Percentiles rank a stretch among this genome's conserved stretches.
Conservation (phyloP, 2,888 invertebrate genomes). For the Argyra leucocephala region DNA sequence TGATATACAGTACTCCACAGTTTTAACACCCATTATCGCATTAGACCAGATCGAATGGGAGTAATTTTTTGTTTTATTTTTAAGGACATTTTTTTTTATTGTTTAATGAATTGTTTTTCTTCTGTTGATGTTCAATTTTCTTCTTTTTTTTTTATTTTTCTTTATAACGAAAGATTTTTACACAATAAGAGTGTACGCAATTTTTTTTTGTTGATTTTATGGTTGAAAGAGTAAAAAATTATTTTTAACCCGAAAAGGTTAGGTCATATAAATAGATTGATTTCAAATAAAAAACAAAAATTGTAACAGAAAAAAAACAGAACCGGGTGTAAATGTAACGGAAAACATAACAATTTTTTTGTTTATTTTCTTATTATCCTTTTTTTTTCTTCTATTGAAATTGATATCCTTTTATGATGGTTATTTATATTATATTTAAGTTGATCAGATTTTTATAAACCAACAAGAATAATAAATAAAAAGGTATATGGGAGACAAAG, state of each 20-base stretch:
- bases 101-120: neutral
- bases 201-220: conserved; percentile 2
- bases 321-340: too few relatives aligned
- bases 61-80: neutral
- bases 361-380: neutral
- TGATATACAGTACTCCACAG: too few relatives aligned
- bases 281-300: too few relatives aligned
- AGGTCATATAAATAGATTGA: too few relatives aligned
- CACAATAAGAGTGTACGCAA: too few relatives aligned
- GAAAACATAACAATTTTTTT: neutral
- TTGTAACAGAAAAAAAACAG: too few relatives aligned
- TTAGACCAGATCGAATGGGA: neutral
- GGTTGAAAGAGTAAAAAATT: neutral
- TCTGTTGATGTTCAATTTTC: too few relatives aligned
- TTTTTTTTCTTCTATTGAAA: neutral
- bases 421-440: neutral
- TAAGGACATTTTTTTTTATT: neutral
- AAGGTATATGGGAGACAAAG: too few relatives aligned
- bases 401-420: neutral
- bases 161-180: too few relatives aligned
- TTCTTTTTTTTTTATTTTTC: neutral
- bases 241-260: too few relatives aligned
- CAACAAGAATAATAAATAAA: too few relatives aligned
- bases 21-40: neutral
- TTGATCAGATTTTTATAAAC: too few relatives aligned